A percentile compares a stretch with the other conserved stretches of the same genome.
Conservation (phyloP, 1,140 invertebrate species). For the Drosophila aff. region DNA sequence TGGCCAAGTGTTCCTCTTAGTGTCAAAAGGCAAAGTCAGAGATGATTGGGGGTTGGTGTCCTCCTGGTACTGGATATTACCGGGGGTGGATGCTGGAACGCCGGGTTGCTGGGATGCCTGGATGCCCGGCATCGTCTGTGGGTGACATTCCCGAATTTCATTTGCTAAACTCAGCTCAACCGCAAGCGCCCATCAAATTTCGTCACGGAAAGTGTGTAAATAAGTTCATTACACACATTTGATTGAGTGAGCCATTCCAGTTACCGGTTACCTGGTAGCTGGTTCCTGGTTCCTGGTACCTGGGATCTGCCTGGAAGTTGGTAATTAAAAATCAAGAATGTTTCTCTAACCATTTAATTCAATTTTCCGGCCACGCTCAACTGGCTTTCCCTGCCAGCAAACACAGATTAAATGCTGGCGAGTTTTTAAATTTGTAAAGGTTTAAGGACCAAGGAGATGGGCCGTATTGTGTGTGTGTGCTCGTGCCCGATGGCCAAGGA, state of each 20-base stretch:
- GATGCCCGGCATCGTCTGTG: constrained; percentile 56
- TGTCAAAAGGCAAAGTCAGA: constrained; percentile 73
- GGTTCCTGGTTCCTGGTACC: constrained; percentile 13
- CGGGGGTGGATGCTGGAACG: constrained; percentile 20
- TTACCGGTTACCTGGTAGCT: background rate
- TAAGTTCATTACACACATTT: constrained; percentile 76
- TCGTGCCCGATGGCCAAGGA: constrained; percentile 71
- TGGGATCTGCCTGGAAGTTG: constrained; percentile 57
- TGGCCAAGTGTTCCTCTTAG: constrained; percentile 30
- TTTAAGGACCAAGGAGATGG: constrained; percentile 29
- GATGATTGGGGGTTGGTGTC: constrained; percentile 48
- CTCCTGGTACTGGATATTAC: background rate
- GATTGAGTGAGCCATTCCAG: constrained; percentile 51
- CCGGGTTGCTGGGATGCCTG: constrained; percentile 32
- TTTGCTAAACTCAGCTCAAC: constrained; percentile 54
- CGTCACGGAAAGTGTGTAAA: constrained; percentile 80
- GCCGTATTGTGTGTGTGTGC: constrained; percentile 49
- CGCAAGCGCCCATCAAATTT: constrained; percentile 62
- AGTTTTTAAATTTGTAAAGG: constrained; percentile 32
- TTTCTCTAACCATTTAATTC: constrained; percentile 66
- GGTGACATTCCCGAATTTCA: constrained; percentile 77
- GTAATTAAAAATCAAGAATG: constrained; percentile 58
- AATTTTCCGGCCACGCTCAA: constrained; percentile 67
- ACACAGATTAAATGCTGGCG: constrained; percentile 56
- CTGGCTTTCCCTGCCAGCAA: constrained; percentile 46